Evolutionary conservation across 2,113 vertebrate species (phyloP).

Genomic region (Tyrannus savana): DNA sequence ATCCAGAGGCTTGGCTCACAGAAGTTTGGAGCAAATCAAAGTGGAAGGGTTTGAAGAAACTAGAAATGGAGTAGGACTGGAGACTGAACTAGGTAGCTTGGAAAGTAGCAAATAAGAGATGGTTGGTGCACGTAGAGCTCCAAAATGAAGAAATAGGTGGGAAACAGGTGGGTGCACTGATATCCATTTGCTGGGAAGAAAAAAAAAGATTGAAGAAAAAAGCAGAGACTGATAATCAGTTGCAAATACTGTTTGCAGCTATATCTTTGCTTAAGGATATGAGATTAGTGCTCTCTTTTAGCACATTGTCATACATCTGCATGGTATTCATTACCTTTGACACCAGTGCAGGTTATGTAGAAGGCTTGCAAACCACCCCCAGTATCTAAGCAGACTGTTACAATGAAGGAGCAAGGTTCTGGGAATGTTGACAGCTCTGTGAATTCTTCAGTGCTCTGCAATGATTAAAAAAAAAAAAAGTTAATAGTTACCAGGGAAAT

Average conservation of each 20-base stretch:
- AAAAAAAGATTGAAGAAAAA: neutral
- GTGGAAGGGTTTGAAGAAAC: neutral
- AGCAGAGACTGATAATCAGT: neutral
- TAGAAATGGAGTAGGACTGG: neutral
- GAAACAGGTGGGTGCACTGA: neutral
- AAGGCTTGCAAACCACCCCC: neutral
- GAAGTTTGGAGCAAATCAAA: neutral
- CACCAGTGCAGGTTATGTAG: neutral
- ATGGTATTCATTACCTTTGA: neutral
- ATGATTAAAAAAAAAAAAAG: neutral
- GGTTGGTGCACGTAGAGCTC: neutral
- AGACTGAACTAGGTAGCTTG: neutral
- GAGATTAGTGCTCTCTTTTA: neutral
- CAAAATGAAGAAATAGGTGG: neutral
- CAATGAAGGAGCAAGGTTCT: neutral
- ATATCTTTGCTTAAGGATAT: neutral
- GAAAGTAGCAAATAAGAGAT: neutral
- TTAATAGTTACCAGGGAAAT: slow-evolving; percentile 22
- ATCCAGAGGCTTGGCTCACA: neutral
- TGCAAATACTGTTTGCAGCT: neutral
- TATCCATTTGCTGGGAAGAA: accelerated
- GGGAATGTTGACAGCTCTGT: slow-evolving; percentile 4
- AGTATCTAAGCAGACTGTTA: neutral
- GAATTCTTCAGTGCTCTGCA: neutral
- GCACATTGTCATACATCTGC: neutral